phyloP scores from a whole-genome alignment of 2,888 invertebrate species.

The Escarpia spicata region DNA sequence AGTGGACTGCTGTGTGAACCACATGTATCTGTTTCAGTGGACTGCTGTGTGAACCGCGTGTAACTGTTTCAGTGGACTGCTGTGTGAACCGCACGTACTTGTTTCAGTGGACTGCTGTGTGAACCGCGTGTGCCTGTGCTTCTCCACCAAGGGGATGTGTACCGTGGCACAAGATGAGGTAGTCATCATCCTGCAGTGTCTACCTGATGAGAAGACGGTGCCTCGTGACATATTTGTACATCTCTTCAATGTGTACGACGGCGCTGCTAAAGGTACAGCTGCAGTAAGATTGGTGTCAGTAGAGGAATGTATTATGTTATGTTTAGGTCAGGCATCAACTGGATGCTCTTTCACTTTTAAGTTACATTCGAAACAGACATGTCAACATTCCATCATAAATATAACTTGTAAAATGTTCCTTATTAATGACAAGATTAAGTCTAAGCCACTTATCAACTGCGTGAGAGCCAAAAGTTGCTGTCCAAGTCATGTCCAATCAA shows the following conservation, averaged over 20 bases:
- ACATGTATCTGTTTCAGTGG: too few species aligned
- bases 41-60: too few species aligned
- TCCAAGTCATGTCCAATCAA: too few species aligned
- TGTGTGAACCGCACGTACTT: not conserved
- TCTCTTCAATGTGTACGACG: constrained; percentile 77
- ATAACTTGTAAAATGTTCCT: not conserved
- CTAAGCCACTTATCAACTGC: too few species aligned
- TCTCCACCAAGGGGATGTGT: constrained; percentile 80
- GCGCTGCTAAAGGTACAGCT: constrained; percentile 65
- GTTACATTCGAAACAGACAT: not conserved
- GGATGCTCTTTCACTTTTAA: not conserved
- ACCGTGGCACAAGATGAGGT: constrained; percentile 86
- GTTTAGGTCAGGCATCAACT: not conserved
- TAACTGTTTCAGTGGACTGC: not conserved
- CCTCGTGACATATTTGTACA: constrained; percentile 80
- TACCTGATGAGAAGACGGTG: constrained; percentile 70
- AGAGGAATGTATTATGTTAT: too few species aligned
- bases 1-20: too few species aligned
- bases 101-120: constrained; percentile 75
- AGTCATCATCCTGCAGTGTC: constrained; percentile 76
- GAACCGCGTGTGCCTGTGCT: constrained; percentile 72
- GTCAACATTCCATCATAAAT: not conserved
- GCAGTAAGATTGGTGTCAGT: not conserved
- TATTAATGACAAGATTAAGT: too few species aligned
- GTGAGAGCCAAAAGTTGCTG: too few species aligned